Percentiles rank a stretch among this genome's conserved stretches.
phyloP scores from a whole-genome alignment of 2,113 vertebrate genomes.

The Chaenocephalus aceratus region DNA sequence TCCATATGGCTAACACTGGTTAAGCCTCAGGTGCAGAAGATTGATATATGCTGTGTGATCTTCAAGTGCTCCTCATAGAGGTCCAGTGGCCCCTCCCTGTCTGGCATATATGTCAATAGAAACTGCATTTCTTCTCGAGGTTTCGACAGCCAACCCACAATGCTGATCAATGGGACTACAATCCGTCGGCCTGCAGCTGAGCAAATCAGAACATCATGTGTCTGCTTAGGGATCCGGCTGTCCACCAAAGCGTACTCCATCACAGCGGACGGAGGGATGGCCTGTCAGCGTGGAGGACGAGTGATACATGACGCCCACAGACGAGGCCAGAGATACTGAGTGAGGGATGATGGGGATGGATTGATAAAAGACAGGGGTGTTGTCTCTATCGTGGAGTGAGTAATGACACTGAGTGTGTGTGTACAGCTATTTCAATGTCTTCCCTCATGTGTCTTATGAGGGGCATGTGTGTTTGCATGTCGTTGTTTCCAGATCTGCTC shows the following conservation, averaged over 20 bases:
- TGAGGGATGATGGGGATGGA: conserved; percentile 56
- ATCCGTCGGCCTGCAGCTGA: conserved; percentile 24
- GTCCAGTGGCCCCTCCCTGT: conserved; percentile 5
- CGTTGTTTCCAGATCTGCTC: conserved; percentile 19
- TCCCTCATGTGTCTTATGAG: conserved; percentile 23
- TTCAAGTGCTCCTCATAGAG: conserved; percentile 21
- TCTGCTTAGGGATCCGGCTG: conserved; percentile 60
- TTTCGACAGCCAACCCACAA: conserved; percentile 30
- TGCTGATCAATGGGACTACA: conserved; percentile 27
- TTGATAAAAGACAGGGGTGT: conserved; percentile 75
- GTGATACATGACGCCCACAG: conserved; percentile 62
- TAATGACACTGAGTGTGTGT: conserved; percentile 47
- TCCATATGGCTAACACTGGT: not conserved
- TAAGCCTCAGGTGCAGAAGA: not conserved
- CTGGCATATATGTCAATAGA: conserved; percentile 33
- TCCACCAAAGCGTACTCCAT: conserved; percentile 70
- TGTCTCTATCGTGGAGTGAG: conserved; percentile 63
- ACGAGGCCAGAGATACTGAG: conserved; percentile 49
- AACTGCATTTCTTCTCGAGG: conserved; percentile 40
- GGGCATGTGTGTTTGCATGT: conserved; percentile 13
- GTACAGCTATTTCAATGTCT: conserved; percentile 2
- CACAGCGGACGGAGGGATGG: conserved; percentile 54
- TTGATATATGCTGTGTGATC: conserved; percentile 23
- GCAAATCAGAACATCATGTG: conserved; percentile 63
- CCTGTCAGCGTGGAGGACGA: conserved; percentile 65